Evolutionary conservation across 2,888 invertebrate species (phyloP).

Genomic region (Eupithecia insigniata): DNA sequence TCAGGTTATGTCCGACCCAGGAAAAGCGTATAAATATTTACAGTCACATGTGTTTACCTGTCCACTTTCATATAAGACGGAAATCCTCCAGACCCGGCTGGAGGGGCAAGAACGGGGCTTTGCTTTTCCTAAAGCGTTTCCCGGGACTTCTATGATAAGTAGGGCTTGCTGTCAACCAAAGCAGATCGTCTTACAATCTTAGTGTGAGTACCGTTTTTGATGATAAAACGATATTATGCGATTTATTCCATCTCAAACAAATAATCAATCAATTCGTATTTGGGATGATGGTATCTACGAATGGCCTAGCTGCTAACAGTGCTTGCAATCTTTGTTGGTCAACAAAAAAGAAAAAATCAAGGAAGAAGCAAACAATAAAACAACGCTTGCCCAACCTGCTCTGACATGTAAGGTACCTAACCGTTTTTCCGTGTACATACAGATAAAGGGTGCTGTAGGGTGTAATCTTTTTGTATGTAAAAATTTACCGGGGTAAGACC

Average conservation of each 20-base stretch:
- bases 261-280: background rate
- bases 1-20: background rate
- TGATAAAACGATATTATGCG: background rate
- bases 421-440: too few relatives aligned
- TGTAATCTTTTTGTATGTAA: too few relatives aligned
- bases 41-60: slow-evolving; percentile 13
- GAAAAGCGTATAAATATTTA: background rate
- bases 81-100: slow-evolving; percentile 29
- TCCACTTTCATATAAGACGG: slow-evolving; percentile 29
- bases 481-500: too few relatives aligned
- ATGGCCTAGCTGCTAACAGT: background rate
- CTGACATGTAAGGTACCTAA: too few relatives aligned
- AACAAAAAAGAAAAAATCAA: too few relatives aligned
- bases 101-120: too few relatives aligned
- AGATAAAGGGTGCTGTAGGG: too few relatives aligned
- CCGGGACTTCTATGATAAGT: slow-evolving; percentile 15
- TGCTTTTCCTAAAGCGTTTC: slow-evolving; percentile 28
- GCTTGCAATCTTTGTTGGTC: background rate
- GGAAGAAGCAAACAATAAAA: background rate
- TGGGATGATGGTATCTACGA: background rate
- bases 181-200: background rate
- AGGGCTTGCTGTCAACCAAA: slow-evolving; percentile 14
- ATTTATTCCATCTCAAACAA: background rate
- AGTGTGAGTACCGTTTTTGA: background rate
- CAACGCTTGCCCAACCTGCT: too few relatives aligned